Conservation (phyloP, 1,140 invertebrate genomes). For the Papilio helenus region DNA sequence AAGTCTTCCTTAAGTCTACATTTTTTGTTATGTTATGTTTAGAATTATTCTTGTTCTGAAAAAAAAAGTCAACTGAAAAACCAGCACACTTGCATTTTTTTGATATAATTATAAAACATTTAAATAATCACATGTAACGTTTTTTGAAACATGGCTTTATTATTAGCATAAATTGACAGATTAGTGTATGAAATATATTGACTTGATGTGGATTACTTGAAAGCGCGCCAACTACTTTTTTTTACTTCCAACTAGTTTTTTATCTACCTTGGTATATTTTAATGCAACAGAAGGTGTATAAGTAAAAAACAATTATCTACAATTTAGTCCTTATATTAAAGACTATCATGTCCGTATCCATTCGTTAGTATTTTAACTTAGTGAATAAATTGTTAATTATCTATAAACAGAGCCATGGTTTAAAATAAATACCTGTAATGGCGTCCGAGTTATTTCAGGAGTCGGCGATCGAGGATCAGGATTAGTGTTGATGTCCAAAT, state of each 20-base stretch:
- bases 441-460: conserved; percentile 75
- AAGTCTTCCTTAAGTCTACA: conserved; percentile 73
- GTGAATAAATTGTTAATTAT: neutral
- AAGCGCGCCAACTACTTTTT: neutral
- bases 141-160: no score
- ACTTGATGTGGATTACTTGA: neutral
- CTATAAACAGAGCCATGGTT: neutral
- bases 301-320: neutral
- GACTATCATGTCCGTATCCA: neutral
- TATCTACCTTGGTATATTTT: neutral
- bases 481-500: conserved; percentile 59
- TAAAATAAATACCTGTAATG: conserved; percentile 66
- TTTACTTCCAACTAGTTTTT: no score
- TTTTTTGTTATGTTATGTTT: conserved; percentile 80
- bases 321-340: neutral
- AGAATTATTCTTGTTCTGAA: conserved; percentile 67
- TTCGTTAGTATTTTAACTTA: neutral
- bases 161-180: no score
- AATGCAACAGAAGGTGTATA: neutral
- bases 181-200: neutral
- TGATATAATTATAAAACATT: neutral
- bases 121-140: neutral
- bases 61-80: conserved; percentile 4
- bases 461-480: conserved; percentile 78
- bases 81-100: neutral